Conservation (phyloP, 2,797 vertebrate species). For the Graptemys geographica region DNA sequence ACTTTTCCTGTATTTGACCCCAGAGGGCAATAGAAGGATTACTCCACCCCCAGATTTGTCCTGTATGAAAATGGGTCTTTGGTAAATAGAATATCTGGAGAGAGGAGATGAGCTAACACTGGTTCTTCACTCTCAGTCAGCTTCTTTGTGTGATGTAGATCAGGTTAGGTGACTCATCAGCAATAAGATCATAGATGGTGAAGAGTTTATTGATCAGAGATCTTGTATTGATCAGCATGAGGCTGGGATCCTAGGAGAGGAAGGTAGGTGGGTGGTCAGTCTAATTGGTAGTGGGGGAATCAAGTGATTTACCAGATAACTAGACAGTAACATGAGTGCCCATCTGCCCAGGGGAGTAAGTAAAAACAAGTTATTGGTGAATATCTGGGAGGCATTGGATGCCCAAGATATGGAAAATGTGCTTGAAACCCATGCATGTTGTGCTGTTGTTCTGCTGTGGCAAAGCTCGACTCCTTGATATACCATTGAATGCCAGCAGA, state of each 20-base stretch:
- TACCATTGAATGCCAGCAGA: neutral
- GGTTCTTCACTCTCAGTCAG: neutral
- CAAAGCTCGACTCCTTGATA: neutral
- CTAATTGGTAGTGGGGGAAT: rapidly evolving
- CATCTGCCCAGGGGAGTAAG: neutral
- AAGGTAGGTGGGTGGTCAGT: neutral
- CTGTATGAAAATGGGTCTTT: neutral
- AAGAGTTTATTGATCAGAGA: neutral
- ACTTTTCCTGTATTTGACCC: rapidly evolving
- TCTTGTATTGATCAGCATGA: neutral
- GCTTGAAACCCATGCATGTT: neutral
- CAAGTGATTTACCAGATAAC: rapidly evolving
- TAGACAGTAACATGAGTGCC: neutral
- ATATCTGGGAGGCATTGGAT: neutral
- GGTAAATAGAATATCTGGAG: rapidly evolving
- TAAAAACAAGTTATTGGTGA: neutral
- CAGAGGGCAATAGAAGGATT: neutral
- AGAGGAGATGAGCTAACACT: neutral
- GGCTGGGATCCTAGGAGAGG: neutral
- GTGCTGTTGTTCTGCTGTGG: neutral
- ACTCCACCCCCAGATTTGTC: neutral
- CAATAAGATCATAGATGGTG: neutral
- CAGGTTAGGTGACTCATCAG: neutral
- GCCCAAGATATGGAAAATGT: neutral
- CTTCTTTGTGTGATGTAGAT: neutral